Evolutionary conservation across 2,888 invertebrate species (phyloP).

Genomic region (Xylocampa areola): DNA sequence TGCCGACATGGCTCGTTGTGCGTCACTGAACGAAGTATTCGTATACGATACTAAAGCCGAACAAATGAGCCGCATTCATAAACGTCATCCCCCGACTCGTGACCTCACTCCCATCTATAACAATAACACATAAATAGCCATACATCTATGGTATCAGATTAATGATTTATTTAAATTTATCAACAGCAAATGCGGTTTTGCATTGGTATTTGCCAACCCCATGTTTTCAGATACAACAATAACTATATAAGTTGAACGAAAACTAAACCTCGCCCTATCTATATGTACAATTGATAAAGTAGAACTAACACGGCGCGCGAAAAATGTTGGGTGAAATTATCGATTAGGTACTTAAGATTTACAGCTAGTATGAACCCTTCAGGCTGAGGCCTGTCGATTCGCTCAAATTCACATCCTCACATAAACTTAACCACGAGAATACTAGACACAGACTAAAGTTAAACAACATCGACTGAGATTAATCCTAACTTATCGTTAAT

Average conservation of each 20-base stretch:
- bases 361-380: conserved; percentile 84
- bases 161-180: conserved; percentile 69
- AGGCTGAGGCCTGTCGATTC: conserved; percentile 84
- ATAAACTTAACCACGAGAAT: conserved; percentile 85
- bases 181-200: conserved; percentile 79
- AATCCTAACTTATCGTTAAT: conserved; percentile 89
- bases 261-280: conserved; percentile 85
- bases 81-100: conserved; percentile 61
- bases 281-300: conserved; percentile 86
- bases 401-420: conserved; percentile 87
- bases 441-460: conserved; percentile 87
- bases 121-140: conserved; percentile 80
- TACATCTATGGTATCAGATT: conserved; percentile 78
- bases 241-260: conserved; percentile 79
- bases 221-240: conserved; percentile 81
- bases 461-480: conserved; percentile 88
- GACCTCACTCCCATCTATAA: conserved; percentile 68
- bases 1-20: conserved; percentile 49
- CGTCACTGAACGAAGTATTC: conserved; percentile 27
- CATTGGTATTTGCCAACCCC: conserved; percentile 79
- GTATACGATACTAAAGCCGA: conserved; percentile 38
- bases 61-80: conserved; percentile 32
- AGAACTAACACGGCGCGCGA: conserved; percentile 85
- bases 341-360: conserved; percentile 83
- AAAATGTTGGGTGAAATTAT: conserved; percentile 85